These are phyloP conservation scores for Ranitomeya imitator DNA, from an alignment of 2,113 vertebrate species.

Conservation along the genomic window DNA sequence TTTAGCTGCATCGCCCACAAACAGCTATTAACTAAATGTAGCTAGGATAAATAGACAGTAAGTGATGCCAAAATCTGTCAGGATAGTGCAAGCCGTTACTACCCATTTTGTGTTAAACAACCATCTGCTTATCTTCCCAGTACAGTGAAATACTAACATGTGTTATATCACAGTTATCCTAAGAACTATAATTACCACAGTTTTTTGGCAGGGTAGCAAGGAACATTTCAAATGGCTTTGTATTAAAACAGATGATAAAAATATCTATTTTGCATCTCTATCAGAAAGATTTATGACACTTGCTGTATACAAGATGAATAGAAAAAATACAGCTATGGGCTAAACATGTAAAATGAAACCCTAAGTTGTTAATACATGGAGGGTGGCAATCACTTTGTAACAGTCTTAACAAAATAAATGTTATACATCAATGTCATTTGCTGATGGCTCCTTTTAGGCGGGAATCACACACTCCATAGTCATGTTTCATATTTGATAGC, in stretches of 20 bases:
- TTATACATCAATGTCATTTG: neutral
- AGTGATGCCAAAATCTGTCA: conserved; percentile 17
- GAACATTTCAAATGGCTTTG: conserved; percentile 8
- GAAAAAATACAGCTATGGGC: neutral
- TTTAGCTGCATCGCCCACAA: conserved; percentile 30
- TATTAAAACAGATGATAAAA: conserved; percentile 44
- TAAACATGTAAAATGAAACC: neutral
- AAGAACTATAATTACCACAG: conserved; percentile 56
- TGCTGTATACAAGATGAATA: neutral
- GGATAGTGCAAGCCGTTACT: neutral
- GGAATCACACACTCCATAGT: no score
- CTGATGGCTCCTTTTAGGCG: neutral
- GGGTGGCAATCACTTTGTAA: neutral
- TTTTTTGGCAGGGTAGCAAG: conserved; percentile 47
- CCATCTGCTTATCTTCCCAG: conserved; percentile 53
- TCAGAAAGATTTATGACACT: conserved; percentile 7
- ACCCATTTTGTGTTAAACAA: conserved; percentile 50
- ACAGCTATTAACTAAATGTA: conserved; percentile 37
- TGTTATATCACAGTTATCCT: conserved; percentile 55
- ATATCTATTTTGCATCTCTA: conserved; percentile 7
- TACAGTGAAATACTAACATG: conserved; percentile 33
- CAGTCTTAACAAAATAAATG: neutral
- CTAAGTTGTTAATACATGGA: neutral
- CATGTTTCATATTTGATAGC: no score
- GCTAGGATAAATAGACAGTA: conserved; percentile 21